Base-by-base conservation (phyloP, 2,113 vertebrate species). In the Raphicerus campestris region DNA sequence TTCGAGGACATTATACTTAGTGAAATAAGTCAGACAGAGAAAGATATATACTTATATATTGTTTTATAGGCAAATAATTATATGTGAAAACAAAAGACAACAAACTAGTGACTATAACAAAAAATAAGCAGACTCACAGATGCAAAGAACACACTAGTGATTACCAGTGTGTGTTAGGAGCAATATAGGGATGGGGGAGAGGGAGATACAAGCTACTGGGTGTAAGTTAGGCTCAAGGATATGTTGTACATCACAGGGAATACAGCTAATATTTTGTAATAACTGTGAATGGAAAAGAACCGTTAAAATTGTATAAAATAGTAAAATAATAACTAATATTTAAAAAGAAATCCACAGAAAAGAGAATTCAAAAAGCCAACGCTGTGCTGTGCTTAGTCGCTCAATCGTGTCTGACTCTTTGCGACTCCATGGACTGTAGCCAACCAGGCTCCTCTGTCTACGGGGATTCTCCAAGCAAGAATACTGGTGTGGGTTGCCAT, bases 301-400 rank as follows among this genome's bases (percentile, higher is more conserved):
- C 47, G 53, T 81, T 53, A 24, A 81, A n/a, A 81, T 53, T n/a
- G 32, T 81, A 53, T 81, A 7, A 81, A n/a, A 81, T 53, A 53
- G 32, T 81, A 81, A 53, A 81, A 53, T n/a, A 53, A n/a, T 47
- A 22, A 24, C 19, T 32, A 51, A 81, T 32, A n/a, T 81, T 53
- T 22, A 13, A 80, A 90, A 88, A 96, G 56, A 87, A 93, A 66
- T 90, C 61, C 96, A 73, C 70, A 86, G 66, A 55, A 81, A 75
- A 93, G 49, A 32, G 87, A 75, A 96, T 96, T 87, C 58, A 78
- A 93, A 96, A 14, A 84, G 28, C 66, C 55, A 49, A 39, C 20
- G 19, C 66, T 11, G 10, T 70, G 66, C 66, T 70, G 19, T 39
- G 66, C 66, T 39, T 70, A n/a, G n/a, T 39, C 0, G 0, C n/a